A percentile compares a stretch with the other conserved stretches of the same genome.
Evolutionary conservation across 2,888 invertebrate genomes (phyloP).

Genomic region (Drosophila kuntzei): DNA sequence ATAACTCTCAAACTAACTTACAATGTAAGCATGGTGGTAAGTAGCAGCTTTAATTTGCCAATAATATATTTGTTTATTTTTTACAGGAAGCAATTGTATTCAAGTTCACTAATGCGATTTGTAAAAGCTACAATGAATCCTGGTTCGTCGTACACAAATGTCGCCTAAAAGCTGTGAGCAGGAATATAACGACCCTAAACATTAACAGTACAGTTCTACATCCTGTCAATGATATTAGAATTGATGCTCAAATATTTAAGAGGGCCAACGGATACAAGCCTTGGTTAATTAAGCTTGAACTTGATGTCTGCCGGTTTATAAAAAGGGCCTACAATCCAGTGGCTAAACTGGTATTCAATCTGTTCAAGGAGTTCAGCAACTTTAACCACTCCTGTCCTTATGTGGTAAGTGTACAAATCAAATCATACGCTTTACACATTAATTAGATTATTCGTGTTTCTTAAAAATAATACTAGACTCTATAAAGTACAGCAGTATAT

Average conservation of each 20-base stretch:
- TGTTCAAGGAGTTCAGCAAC: constrained; percentile 32
- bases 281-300: constrained; percentile 12
- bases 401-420: constrained; percentile 16
- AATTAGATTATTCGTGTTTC: background rate
- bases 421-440: background rate
- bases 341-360: constrained; percentile 15
- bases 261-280: constrained; percentile 53
- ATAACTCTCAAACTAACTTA: background rate
- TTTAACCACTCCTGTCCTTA: constrained; percentile 54
- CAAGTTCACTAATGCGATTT: constrained; percentile 45
- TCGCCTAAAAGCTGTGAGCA: constrained; percentile 42
- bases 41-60: background rate
- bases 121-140: constrained; percentile 44
- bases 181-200: constrained; percentile 33
- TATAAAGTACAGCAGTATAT: too few species aligned
- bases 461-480: too few species aligned
- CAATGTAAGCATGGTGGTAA: constrained; percentile 14
- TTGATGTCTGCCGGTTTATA: constrained; percentile 46
- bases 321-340: constrained; percentile 26
- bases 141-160: constrained; percentile 44
- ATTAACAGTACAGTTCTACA: constrained; percentile 26
- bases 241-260: constrained; percentile 14
- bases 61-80: background rate
- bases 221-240: constrained; percentile 11
- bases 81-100: constrained; percentile 33